Conservation (phyloP, 1,140 invertebrate genomes). For the Mactra quadrangularis region DNA sequence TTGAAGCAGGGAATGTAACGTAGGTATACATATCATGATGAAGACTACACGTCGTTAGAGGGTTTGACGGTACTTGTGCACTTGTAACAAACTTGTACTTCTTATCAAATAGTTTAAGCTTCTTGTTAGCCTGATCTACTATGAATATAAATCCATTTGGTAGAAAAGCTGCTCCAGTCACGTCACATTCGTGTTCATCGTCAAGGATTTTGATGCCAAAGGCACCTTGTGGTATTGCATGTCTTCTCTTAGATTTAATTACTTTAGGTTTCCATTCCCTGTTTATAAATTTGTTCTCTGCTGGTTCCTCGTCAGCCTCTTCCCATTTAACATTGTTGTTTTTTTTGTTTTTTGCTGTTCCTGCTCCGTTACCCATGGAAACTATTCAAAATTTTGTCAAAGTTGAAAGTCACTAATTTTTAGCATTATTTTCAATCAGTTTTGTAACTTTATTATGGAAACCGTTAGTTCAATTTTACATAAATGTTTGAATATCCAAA, state of each 20-base stretch:
- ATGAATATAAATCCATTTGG: constrained; percentile 48
- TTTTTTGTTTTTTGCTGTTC: too few relatives aligned
- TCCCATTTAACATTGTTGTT: constrained; percentile 7
- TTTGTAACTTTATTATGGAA: too few relatives aligned
- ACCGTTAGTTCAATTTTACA: too few relatives aligned
- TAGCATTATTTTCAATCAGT: constrained; percentile 1
- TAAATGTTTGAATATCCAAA: too few relatives aligned
- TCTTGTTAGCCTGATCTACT: constrained; percentile 42
- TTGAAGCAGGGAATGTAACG: constrained; percentile 50
- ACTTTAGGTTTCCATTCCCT: constrained; percentile 51
- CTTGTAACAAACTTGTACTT: constrained; percentile 13
- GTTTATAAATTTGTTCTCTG: constrained; percentile 33
- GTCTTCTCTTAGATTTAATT: neutral
- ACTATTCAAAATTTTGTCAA: too few relatives aligned
- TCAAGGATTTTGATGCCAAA: constrained; percentile 33
- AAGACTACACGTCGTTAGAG: neutral
- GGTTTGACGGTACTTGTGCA: constrained; percentile 40
- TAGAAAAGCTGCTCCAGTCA: constrained; percentile 31
- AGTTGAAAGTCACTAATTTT: neutral
- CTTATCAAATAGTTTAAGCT: constrained; percentile 52
- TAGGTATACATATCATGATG: constrained; percentile 8
- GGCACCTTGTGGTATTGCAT: constrained; percentile 22
- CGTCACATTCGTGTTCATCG: constrained; percentile 43
- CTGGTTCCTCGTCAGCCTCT: constrained; percentile 24
- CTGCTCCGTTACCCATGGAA: too few relatives aligned